phyloP scores from a whole-genome alignment of 2,888 invertebrate species.

The Orchesellides sinensis region DNA sequence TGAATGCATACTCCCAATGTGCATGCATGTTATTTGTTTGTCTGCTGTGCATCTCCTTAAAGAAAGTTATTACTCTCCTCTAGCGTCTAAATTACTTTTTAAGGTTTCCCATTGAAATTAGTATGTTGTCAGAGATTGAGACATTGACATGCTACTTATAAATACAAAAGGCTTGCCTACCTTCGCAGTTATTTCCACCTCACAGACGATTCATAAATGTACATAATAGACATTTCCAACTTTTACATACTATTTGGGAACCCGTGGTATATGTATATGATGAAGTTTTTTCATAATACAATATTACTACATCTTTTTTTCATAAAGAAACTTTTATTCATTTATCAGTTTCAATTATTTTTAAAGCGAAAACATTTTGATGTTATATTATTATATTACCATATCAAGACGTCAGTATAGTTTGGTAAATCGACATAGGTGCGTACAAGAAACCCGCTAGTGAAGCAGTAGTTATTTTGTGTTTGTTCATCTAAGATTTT shows the following conservation, averaged over 20 bases:
- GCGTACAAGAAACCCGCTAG: background rate
- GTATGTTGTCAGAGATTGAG: conserved; percentile 44
- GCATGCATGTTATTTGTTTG: background rate
- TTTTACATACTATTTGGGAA: too few species aligned
- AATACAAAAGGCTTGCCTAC: background rate
- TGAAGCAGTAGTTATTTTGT: background rate
- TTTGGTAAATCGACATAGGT: background rate
- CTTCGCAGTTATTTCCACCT: too few species aligned
- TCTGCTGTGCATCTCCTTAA: conserved; percentile 10
- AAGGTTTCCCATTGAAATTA: conserved; percentile 38
- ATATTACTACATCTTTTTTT: too few species aligned
- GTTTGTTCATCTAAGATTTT: background rate
- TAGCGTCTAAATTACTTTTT: conserved; percentile 27
- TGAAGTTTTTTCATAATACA: too few species aligned
- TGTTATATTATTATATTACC: background rate
- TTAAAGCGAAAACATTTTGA: background rate
- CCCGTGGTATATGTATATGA: too few species aligned
- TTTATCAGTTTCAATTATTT: conserved; percentile 19
- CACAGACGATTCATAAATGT: too few species aligned
- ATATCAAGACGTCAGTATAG: background rate
- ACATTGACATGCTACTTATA: conserved; percentile 38
- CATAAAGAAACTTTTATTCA: too few species aligned
- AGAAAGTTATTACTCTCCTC: conserved; percentile 23
- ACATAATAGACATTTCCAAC: too few species aligned
- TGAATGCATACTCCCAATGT: background rate